phyloP scores from a whole-genome alignment of 2,888 invertebrate species.

The Lottia gigantea region DNA sequence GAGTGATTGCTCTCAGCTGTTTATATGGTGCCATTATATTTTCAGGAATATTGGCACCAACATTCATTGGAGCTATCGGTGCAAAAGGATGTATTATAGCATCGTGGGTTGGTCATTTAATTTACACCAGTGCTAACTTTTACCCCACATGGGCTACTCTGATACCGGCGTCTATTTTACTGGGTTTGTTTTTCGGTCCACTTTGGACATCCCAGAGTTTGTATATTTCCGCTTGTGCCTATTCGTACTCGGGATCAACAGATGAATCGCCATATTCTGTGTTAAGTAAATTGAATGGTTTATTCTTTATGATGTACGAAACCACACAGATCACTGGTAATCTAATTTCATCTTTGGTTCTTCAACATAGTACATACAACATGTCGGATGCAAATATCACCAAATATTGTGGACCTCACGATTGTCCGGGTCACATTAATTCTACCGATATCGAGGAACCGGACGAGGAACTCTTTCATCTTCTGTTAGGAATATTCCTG shows the following conservation, averaged over 20 bases:
- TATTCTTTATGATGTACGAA: conserved; percentile 58
- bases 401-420: conserved; percentile 31
- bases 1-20: conserved; percentile 52
- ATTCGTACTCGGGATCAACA: conserved; percentile 45
- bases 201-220: conserved; percentile 61
- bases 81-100: conserved; percentile 53
- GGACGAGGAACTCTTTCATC: conserved; percentile 41
- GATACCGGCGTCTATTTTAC: conserved; percentile 54
- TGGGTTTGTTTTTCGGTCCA: conserved; percentile 56
- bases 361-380: conserved; percentile 43
- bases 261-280: conserved; percentile 43
- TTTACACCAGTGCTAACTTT: conserved; percentile 58
- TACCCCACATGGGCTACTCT: conserved; percentile 53
- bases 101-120: conserved; percentile 48
- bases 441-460: conserved; percentile 41
- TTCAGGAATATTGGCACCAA: conserved; percentile 58
- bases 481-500: conserved; percentile 53
- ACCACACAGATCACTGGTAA: conserved; percentile 61
- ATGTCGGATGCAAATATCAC: conserved; percentile 19
- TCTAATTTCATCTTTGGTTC: conserved; percentile 55
- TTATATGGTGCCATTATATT: conserved; percentile 57
- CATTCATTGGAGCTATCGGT: conserved; percentile 50
- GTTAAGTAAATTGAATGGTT: conserved; percentile 57
- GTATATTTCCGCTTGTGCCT: conserved; percentile 57
- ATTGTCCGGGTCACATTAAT: conserved; percentile 30